Conservation (phyloP, 2,113 vertebrate species). For the Lophius piscatorius region DNA sequence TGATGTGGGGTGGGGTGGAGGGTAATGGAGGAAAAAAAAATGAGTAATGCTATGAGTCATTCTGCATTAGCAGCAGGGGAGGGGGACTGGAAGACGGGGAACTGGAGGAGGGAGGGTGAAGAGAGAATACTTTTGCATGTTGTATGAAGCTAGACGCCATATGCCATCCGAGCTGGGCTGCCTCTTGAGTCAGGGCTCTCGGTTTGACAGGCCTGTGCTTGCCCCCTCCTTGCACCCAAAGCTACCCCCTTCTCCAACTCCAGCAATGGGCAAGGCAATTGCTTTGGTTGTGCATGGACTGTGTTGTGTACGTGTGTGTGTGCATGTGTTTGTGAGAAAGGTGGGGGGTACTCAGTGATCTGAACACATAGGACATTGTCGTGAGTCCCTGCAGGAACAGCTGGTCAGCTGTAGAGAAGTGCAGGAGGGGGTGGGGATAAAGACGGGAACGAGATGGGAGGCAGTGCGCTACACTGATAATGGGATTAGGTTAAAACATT, state of each 20-base stretch:
- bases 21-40: conserved; percentile 66
- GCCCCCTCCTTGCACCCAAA: conserved; percentile 81
- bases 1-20: conserved; percentile 19
- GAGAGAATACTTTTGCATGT: conserved; percentile 98
- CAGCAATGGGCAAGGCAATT: conserved; percentile 58
- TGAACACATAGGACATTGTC: conserved; percentile 94
- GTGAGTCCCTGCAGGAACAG: conserved; percentile 93
- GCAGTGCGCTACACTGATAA: conserved; percentile 89
- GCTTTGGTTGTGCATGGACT: conserved; percentile 63
- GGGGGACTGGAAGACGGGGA: conserved; percentile 59
- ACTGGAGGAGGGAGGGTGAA: conserved; percentile 53
- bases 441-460: conserved; percentile 79
- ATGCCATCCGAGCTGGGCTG: conserved; percentile 93
- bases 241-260: conserved; percentile 70
- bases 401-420: conserved; percentile 92
- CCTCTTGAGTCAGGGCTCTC: conserved; percentile 89
- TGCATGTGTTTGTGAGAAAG: conserved; percentile 3
- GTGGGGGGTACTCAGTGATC: conserved; percentile 86
- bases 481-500: conserved; percentile 86
- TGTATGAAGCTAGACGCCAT: conserved; percentile 99
- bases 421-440: conserved; percentile 78
- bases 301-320: conserved; percentile 35
- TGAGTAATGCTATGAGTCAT: conserved; percentile 99
- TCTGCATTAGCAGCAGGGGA: conserved; percentile 88
- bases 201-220: conserved; percentile 90